These are phyloP conservation scores for Trissonchulus latispiculum DNA, from an alignment of 2,888 invertebrate species.

Conservation along the genomic window DNA sequence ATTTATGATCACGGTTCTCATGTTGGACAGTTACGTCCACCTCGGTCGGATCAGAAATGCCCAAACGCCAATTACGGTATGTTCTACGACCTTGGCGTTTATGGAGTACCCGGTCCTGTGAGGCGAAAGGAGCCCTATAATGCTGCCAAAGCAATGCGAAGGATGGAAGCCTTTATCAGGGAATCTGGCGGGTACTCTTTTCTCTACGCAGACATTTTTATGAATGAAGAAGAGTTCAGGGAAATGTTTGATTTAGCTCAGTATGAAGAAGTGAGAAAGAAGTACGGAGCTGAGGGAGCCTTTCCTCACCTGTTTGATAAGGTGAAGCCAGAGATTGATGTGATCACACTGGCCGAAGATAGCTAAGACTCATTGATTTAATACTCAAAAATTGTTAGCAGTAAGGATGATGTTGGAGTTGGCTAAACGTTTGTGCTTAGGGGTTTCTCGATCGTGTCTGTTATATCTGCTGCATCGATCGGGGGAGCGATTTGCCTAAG, in stretches of 20 bases:
- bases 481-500: no score
- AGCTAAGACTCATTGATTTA: neutral
- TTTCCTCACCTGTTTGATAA: slow-evolving; percentile 61
- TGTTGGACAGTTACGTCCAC: slow-evolving; percentile 46
- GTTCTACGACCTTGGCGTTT: slow-evolving; percentile 62
- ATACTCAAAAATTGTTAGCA: no score
- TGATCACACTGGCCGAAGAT: slow-evolving; percentile 47
- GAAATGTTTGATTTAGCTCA: slow-evolving; percentile 59
- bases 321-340: slow-evolving; percentile 59
- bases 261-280: slow-evolving; percentile 55
- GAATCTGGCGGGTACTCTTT: slow-evolving; percentile 59
- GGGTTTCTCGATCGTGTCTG: no score
- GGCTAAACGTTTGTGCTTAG: no score
- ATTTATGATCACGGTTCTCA: slow-evolving; percentile 56
- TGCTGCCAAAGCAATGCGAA: slow-evolving; percentile 57
- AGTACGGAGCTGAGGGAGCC: slow-evolving; percentile 54
- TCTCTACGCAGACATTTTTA: slow-evolving; percentile 61
- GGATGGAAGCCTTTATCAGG: slow-evolving; percentile 60
- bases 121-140: slow-evolving; percentile 55
- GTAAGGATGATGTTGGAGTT: no score
- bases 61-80: slow-evolving; percentile 57
- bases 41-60: slow-evolving; percentile 54
- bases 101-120: slow-evolving; percentile 59
- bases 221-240: slow-evolving; percentile 57
- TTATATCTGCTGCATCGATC: no score